phyloP scores from a whole-genome alignment of 2,113 vertebrate species.

The Platichthys stellatus region DNA sequence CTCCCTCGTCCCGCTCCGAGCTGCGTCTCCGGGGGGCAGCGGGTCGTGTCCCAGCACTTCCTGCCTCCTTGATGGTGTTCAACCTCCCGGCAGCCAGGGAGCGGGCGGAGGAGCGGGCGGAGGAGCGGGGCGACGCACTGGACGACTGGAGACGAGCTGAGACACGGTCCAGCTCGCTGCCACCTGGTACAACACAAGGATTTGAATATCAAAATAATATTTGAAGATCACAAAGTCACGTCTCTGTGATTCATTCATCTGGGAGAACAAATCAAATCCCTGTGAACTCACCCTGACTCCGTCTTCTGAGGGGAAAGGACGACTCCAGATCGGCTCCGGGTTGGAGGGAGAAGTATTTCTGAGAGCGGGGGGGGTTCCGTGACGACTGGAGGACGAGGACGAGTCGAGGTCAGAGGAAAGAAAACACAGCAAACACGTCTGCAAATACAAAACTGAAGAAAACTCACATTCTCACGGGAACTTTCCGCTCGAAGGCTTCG shows the following conservation, averaged over 20 bases:
- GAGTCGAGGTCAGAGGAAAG: not conserved
- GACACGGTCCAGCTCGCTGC: not conserved
- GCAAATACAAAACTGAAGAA: not conserved
- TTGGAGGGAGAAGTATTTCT: conserved; percentile 76
- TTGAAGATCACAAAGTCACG: not conserved
- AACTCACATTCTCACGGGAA: conserved; percentile 53
- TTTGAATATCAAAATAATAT: not conserved
- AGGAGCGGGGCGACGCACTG: conserved; percentile 16
- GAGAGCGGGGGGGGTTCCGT: conserved; percentile 47
- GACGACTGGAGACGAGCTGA: not conserved
- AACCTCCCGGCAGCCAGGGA: conserved; percentile 17
- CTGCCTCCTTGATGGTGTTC: conserved; percentile 43
- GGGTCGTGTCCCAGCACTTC: not conserved
- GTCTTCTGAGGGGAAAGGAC: conserved; percentile 52
- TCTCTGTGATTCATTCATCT: too few species aligned
- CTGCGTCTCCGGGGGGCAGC: not conserved
- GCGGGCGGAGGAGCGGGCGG: conserved; percentile 31
- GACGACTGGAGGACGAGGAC: conserved; percentile 3
- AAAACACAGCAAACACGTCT: not conserved
- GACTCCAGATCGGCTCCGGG: conserved; percentile 63
- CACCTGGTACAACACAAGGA: not conserved
- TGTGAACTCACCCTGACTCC: conserved; percentile 33
- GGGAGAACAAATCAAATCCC: not conserved
- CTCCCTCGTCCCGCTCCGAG: not conserved
- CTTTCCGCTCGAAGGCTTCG: conserved; percentile 86